phyloP scores from a whole-genome alignment of 2,888 invertebrate species.

The Nomada ruficornis region DNA sequence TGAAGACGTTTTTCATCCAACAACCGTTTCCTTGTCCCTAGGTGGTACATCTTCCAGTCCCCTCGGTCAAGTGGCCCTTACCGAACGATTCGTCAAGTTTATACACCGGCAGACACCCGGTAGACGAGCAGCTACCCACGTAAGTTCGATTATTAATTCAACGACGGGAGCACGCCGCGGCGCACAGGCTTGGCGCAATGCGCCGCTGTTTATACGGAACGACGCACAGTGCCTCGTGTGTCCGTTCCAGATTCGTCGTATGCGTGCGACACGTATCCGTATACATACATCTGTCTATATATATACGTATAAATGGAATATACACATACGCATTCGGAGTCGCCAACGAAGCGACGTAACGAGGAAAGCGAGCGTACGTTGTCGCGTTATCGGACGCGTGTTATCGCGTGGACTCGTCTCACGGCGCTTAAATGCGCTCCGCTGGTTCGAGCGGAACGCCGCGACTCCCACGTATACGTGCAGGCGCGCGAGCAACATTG shows the following conservation, averaged over 20 bases:
- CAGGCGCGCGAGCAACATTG: slow-evolving; percentile 19
- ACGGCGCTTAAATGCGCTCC: slow-evolving; percentile 51
- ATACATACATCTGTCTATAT: background rate
- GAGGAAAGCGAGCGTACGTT: slow-evolving; percentile 52
- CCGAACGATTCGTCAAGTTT: background rate
- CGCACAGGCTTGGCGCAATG: slow-evolving; percentile 61
- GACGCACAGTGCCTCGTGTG: slow-evolving; percentile 28
- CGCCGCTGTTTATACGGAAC: slow-evolving; percentile 56
- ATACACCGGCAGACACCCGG: slow-evolving; percentile 56
- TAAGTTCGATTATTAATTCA: slow-evolving; percentile 71
- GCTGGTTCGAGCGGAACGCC: slow-evolving; percentile 35
- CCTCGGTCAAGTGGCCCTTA: slow-evolving; percentile 7
- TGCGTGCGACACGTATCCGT: background rate
- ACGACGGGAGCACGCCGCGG: slow-evolving; percentile 38
- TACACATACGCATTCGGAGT: background rate
- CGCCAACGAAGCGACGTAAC: slow-evolving; percentile 44
- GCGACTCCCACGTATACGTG: slow-evolving; percentile 44
- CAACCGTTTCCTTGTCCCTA: slow-evolving; percentile 9
- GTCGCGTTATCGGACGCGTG: slow-evolving; percentile 66
- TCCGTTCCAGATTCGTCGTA: background rate
- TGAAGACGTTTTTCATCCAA: background rate
- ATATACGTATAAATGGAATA: background rate
- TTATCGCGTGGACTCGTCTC: slow-evolving; percentile 69
- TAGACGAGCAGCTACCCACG: slow-evolving; percentile 60
- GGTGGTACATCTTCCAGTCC: background rate